phyloP scores from a whole-genome alignment of 2,113 vertebrate species.

The Phalacrocorax aristotelis region DNA sequence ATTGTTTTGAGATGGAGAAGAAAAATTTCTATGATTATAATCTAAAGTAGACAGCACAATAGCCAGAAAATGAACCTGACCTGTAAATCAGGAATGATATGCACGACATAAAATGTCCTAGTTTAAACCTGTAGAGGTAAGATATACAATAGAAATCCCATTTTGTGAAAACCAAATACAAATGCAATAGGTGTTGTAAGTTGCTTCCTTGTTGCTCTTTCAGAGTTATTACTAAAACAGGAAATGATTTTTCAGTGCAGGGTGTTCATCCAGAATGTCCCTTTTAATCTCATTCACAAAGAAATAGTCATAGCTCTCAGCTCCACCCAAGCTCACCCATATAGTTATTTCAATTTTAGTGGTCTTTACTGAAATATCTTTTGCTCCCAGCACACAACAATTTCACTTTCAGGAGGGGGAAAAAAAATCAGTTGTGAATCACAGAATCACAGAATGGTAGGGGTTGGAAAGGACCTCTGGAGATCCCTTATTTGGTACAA shows the following conservation, averaged over 20 bases:
- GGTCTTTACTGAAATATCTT: background rate
- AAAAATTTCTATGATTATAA: background rate
- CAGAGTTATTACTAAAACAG: background rate
- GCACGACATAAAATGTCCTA: background rate
- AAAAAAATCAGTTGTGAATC: background rate
- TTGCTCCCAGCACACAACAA: background rate
- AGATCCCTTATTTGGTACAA: background rate
- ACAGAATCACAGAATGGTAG: background rate
- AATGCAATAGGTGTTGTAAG: background rate
- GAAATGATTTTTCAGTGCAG: slow-evolving; percentile 1
- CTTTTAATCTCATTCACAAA: slow-evolving; percentile 3
- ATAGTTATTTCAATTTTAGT: background rate
- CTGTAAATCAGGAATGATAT: background rate
- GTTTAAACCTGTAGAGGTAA: background rate
- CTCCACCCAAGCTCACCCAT: background rate
- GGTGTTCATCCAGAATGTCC: background rate
- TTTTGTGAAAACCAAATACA: background rate
- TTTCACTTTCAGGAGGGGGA: background rate
- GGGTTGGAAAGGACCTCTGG: too few species aligned
- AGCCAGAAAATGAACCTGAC: background rate
- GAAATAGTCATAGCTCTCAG: background rate
- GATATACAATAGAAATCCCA: background rate
- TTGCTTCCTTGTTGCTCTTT: background rate
- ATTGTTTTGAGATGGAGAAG: background rate
- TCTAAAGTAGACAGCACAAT: background rate